Percentiles rank a stretch among this genome's conserved stretches.
Evolutionary conservation across 2,888 invertebrate genomes (phyloP).

Genomic region (Diadromus collaris): DNA sequence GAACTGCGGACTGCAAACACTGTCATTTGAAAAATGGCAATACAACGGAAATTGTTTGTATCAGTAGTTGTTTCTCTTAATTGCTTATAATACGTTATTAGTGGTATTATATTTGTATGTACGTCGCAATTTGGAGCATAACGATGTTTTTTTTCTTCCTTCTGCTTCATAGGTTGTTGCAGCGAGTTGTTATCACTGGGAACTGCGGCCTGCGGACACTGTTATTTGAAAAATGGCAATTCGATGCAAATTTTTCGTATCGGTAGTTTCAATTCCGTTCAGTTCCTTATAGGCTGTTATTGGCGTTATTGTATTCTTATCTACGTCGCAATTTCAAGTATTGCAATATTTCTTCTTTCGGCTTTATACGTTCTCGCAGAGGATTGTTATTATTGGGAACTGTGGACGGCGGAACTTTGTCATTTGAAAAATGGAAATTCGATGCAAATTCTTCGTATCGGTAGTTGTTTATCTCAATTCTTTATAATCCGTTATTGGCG

Average conservation of each 20-base stretch:
- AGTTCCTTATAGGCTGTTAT: not conserved
- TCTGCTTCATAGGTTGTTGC: not conserved
- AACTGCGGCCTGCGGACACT: not conserved
- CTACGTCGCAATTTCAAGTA: not conserved
- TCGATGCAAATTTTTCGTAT: not conserved
- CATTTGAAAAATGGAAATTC: not conserved
- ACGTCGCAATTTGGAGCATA: not conserved
- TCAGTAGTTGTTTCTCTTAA: not conserved
- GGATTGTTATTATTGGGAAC: conserved; percentile 6
- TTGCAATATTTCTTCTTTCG: not conserved
- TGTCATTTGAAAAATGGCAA: not conserved
- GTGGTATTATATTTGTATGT: not conserved
- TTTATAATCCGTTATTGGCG: not conserved
- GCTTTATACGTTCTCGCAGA: not conserved
- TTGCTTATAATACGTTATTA: not conserved
- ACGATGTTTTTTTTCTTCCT: not conserved
- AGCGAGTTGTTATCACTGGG: not conserved
- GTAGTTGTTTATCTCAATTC: not conserved
- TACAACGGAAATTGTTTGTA: not conserved
- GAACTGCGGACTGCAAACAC: not conserved
- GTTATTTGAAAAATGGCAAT: not conserved
- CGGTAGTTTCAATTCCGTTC: not conserved
- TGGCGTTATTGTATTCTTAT: not conserved
- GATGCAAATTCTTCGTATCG: not conserved
- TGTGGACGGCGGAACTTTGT: not conserved